These are phyloP conservation scores for Vanessa atalanta DNA, from an alignment of 1,140 invertebrate genomes.

Conservation along the genomic window DNA sequence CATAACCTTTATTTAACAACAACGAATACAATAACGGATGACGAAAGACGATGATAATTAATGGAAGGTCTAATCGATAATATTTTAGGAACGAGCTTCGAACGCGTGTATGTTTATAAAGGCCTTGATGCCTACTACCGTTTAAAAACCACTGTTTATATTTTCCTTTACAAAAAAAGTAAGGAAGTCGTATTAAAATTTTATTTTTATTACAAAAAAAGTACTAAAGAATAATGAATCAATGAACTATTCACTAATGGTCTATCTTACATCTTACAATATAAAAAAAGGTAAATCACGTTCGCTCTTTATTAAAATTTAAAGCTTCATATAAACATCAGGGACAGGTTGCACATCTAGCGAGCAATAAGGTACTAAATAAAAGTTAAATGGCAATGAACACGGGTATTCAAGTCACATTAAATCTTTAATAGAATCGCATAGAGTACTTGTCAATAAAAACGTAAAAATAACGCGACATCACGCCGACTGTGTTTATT, in stretches of 20 bases:
- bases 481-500: neutral
- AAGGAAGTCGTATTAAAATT: neutral
- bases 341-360: neutral
- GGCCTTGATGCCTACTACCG: slow-evolving; percentile 31
- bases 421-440: slow-evolving; percentile 2
- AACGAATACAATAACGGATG: neutral
- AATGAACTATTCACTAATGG: too few species aligned
- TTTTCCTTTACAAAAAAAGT: neutral
- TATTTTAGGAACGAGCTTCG: slow-evolving; percentile 28
- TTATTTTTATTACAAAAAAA: neutral
- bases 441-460: slow-evolving; percentile 15
- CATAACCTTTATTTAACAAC: neutral
- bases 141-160: slow-evolving; percentile 7
- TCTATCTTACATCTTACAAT: too few species aligned
- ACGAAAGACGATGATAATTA: neutral
- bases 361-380: slow-evolving; percentile 23
- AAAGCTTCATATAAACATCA: neutral
- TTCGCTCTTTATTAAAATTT: too few species aligned
- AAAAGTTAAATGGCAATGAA: slow-evolving; percentile 46
- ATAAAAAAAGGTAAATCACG: neutral
- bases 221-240: too few species aligned
- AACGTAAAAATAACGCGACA: slow-evolving; percentile 14
- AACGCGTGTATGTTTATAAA: slow-evolving; percentile 19
- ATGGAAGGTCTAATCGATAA: slow-evolving; percentile 20
- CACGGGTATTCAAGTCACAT: slow-evolving; percentile 36